A percentile compares a stretch with the other conserved stretches of the same genome.
Conservation (phyloP, 2,797 vertebrate genomes). For the Sebastes steindachneri region DNA sequence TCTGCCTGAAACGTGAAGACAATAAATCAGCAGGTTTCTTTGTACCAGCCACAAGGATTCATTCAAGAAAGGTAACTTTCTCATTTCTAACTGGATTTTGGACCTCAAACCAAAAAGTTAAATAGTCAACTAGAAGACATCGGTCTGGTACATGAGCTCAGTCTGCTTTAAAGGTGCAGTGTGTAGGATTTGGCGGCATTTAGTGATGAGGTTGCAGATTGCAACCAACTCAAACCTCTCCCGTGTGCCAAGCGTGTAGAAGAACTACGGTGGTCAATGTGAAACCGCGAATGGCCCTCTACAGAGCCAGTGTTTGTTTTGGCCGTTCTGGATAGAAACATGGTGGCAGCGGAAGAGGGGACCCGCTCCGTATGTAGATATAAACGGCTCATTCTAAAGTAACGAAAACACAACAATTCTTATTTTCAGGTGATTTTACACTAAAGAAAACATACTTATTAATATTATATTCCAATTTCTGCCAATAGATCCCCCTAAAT, state of each 20-base stretch:
- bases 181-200: not conserved
- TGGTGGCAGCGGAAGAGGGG: too few relatives aligned
- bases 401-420: too few relatives aligned
- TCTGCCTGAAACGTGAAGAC: conserved; percentile 32
- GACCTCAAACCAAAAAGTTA: conserved; percentile 4
- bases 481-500: too few relatives aligned
- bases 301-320: not conserved
- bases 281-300: rapidly evolving
- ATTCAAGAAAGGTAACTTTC: not conserved
- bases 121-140: not conserved
- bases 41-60: conserved; percentile 2
- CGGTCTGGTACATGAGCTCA: not conserved
- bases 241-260: too few relatives aligned
- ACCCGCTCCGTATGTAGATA: too few relatives aligned
- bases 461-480: too few relatives aligned
- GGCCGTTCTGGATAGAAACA: not conserved
- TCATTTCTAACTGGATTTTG: conserved; percentile 6
- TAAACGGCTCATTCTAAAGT: too few relatives aligned
- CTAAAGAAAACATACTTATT: too few relatives aligned
- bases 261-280: too few relatives aligned
- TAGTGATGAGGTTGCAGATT: not conserved
- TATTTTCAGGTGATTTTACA: too few relatives aligned
- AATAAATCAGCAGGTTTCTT: conserved; percentile 20
- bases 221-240: too few relatives aligned
- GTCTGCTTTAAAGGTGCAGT: not conserved